phyloP scores from a whole-genome alignment of 2,888 invertebrate species.

The Drosophila prolongata region DNA sequence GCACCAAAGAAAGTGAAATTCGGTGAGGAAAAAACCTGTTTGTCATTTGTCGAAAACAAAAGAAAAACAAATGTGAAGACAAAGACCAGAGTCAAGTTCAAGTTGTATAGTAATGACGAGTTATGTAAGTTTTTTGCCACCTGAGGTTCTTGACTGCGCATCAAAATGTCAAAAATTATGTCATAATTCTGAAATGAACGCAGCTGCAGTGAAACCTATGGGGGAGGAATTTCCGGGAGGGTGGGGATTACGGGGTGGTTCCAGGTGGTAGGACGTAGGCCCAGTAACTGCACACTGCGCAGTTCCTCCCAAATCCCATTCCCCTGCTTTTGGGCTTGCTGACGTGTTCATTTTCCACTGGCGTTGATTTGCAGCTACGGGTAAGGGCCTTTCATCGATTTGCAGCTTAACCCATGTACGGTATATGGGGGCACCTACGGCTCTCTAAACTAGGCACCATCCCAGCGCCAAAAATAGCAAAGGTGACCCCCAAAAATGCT shows the following conservation, averaged over 20 bases:
- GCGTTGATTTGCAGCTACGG: constrained; percentile 42
- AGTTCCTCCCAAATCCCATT: constrained; percentile 30
- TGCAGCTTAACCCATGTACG: constrained; percentile 26
- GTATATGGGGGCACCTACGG: background rate
- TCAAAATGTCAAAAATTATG: constrained; percentile 58
- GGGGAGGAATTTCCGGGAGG: constrained; percentile 4
- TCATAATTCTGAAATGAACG: constrained; percentile 51
- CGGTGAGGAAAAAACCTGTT: constrained; percentile 36
- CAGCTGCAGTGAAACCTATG: constrained; percentile 8
- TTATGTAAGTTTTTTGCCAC: constrained; percentile 23
- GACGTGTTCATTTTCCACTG: constrained; percentile 59
- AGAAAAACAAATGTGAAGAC: constrained; percentile 9
- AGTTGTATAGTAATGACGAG: constrained; percentile 13
- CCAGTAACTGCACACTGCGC: constrained; percentile 49
- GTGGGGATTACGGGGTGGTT: constrained; percentile 18
- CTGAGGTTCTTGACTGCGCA: constrained; percentile 19
- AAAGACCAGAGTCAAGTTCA: constrained; percentile 43
- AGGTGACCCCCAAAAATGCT: constrained; percentile 65
- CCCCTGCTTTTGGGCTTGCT: constrained; percentile 41
- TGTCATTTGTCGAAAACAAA: constrained; percentile 13
- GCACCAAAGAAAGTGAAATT: constrained; percentile 39
- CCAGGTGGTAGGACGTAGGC: constrained; percentile 45
- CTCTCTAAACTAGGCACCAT: constrained; percentile 1
- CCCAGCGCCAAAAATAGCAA: constrained; percentile 53
- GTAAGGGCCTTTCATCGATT: constrained; percentile 36